These are phyloP conservation scores for Nipponia nippon DNA, from an alignment of 2,113 vertebrate genomes.

Conservation along the genomic window DNA sequence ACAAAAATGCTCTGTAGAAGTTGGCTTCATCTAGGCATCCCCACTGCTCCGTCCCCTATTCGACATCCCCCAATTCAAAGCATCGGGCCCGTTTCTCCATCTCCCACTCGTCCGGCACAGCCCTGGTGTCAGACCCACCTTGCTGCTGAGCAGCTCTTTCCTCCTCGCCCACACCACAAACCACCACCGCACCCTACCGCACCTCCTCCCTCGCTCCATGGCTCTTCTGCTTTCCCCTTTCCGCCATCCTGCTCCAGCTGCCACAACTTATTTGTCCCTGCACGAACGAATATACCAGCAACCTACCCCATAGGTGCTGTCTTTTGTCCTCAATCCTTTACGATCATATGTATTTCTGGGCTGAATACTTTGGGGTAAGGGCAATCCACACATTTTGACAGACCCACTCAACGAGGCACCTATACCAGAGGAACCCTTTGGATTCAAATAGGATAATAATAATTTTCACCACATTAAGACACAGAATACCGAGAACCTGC, in stretches of 20 bases:
- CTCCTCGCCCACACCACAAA: background rate
- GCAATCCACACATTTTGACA: background rate
- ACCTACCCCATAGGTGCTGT: background rate
- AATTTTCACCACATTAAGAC: background rate
- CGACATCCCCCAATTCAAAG: background rate
- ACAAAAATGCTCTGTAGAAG: background rate
- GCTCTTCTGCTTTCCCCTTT: background rate
- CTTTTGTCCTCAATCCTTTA: background rate
- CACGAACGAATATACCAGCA: background rate
- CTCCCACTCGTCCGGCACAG: background rate
- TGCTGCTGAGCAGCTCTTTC: background rate
- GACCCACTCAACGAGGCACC: background rate
- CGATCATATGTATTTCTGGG: background rate
- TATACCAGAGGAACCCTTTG: background rate
- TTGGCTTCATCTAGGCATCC: background rate
- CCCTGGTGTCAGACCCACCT: background rate
- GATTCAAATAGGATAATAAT: background rate
- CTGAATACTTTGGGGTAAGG: background rate
- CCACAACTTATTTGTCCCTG: background rate
- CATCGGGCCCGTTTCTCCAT: background rate
- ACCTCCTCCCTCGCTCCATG: background rate
- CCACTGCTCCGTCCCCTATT: background rate
- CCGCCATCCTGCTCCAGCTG: background rate
- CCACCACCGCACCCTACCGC: background rate
- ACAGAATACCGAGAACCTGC: background rate